A percentile compares a stretch with the other conserved stretches of the same genome.
Conservation (phyloP, 2,113 vertebrate genomes). For the Cyanoderma ruficeps region DNA sequence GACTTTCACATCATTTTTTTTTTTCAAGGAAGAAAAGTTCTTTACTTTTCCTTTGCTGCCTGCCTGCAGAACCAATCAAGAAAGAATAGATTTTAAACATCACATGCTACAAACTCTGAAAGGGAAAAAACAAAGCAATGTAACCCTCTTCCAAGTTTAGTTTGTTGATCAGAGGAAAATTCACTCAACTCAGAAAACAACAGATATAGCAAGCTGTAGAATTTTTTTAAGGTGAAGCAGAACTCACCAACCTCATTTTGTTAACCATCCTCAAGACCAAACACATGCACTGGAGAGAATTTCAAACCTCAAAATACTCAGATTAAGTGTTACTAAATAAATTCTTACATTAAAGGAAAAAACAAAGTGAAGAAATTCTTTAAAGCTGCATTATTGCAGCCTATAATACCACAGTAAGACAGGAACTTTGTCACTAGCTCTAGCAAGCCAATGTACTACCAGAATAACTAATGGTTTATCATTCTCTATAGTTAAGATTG, state of each 20-base stretch:
- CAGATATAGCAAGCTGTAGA: neutral
- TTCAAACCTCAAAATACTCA: neutral
- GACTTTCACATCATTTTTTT: neutral
- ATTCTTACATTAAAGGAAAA: neutral
- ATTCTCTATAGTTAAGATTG: neutral
- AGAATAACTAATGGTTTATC: neutral
- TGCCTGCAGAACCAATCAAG: neutral
- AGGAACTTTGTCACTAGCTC: neutral
- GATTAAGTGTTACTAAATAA: neutral
- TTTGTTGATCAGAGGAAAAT: neutral
- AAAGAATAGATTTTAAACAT: neutral
- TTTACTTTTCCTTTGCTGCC: neutral
- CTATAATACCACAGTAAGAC: neutral
- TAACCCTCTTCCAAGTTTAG: neutral
- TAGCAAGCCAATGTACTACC: neutral
- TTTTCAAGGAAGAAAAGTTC: neutral
- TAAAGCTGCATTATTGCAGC: neutral
- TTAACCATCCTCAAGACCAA: neutral
- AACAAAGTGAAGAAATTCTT: neutral
- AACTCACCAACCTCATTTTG: neutral
- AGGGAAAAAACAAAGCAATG: neutral
- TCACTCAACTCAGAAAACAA: neutral
- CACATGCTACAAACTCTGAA: neutral
- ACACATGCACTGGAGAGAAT: neutral
- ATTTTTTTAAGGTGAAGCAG: neutral